Conservation (phyloP, 1,140 invertebrate species). For the Calephelis nemesis region DNA sequence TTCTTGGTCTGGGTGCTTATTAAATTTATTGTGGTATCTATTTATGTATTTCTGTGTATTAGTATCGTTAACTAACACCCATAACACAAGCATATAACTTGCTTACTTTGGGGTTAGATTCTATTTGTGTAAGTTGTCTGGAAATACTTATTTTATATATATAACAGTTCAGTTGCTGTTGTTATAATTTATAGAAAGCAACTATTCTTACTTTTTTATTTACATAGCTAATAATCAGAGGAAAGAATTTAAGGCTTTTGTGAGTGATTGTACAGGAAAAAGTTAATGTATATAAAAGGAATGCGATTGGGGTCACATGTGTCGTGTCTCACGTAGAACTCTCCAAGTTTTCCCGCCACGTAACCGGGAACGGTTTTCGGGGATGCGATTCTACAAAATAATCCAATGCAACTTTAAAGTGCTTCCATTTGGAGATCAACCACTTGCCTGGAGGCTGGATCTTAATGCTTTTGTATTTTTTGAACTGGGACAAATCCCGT, state of each 20-base stretch:
- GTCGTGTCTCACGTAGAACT: slow-evolving; percentile 23
- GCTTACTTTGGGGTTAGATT: no score
- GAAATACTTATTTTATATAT: no score
- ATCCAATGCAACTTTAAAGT: slow-evolving; percentile 15
- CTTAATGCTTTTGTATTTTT: slow-evolving; percentile 7
- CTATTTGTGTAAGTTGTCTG: no score
- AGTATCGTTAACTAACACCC: no score
- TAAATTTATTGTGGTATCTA: no score
- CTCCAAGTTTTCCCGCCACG: neutral
- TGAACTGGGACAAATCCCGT: neutral
- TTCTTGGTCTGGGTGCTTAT: no score
- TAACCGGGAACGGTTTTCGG: slow-evolving; percentile 11
- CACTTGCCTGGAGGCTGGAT: slow-evolving; percentile 3
- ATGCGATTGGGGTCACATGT: slow-evolving; percentile 22
- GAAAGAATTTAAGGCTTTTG: neutral
- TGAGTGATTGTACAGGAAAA: slow-evolving; percentile 13
- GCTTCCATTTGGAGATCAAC: slow-evolving; percentile 10
- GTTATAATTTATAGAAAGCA: no score
- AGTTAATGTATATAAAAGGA: slow-evolving; percentile 27
- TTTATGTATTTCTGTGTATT: no score
- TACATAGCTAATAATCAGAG: no score
- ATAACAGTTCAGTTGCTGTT: no score
- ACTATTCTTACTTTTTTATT: no score
- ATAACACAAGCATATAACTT: no score
- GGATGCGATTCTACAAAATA: slow-evolving; percentile 14